Conservation (phyloP, 1,140 invertebrate genomes). For the Drosophila sproati region DNA sequence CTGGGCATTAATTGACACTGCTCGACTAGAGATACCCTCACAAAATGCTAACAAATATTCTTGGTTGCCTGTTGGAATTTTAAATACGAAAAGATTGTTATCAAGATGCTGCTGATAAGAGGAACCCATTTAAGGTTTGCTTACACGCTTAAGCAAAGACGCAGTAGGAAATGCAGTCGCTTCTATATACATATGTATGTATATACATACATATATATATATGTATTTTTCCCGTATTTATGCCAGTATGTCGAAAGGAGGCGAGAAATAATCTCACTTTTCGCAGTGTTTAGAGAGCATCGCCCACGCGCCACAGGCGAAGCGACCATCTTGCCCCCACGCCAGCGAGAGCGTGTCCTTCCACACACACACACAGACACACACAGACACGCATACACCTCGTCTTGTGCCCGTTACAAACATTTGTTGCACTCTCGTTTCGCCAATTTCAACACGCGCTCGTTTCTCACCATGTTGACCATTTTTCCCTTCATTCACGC, state of each 20-base stretch:
- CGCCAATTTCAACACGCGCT: conserved; percentile 31
- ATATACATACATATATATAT: neutral
- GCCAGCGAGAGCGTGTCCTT: conserved; percentile 36
- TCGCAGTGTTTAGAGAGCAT: conserved; percentile 33
- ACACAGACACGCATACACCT: conserved; percentile 18
- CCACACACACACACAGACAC: conserved; percentile 9
- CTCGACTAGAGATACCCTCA: neutral
- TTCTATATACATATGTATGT: neutral
- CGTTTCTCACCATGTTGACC: conserved; percentile 51
- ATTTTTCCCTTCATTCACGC: conserved; percentile 22
- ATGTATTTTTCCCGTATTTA: conserved; percentile 44
- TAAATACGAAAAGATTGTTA: neutral
- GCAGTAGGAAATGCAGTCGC: neutral
- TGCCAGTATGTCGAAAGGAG: conserved; percentile 69
- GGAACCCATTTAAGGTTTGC: neutral
- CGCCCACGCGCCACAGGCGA: conserved; percentile 40
- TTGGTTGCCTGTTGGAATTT: too few species aligned
- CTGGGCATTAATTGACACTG: neutral
- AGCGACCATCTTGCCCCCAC: conserved; percentile 5
- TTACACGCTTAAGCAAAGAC: neutral
- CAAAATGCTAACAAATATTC: too few species aligned
- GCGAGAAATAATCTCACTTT: conserved; percentile 66
- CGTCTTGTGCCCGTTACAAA: conserved; percentile 44
- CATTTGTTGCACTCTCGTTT: conserved; percentile 72
- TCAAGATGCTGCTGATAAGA: neutral